phyloP scores from a whole-genome alignment of 2,797 vertebrate genomes.

The Mus minutoides region DNA sequence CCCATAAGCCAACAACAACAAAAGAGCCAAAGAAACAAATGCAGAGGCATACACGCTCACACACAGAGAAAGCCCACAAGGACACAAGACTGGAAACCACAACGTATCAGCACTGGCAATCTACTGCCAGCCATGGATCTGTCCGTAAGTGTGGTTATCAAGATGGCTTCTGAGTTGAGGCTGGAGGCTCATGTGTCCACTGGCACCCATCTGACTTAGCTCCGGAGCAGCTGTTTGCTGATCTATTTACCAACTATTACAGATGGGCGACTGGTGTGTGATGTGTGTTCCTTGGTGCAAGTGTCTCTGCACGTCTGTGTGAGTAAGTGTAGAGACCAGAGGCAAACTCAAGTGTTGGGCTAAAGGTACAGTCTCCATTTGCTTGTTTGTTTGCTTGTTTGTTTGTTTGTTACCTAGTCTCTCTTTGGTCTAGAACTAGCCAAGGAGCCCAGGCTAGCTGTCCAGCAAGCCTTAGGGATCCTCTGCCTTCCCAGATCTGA shows the following conservation, averaged over 20 bases:
- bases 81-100: background rate
- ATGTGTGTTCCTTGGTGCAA: background rate
- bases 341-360: background rate
- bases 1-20: background rate
- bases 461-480: background rate
- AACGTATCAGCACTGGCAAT: background rate
- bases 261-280: no score
- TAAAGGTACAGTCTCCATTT: background rate
- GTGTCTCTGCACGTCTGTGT: background rate
- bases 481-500: background rate
- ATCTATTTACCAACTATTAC: background rate
- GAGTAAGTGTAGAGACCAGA: background rate
- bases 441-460: background rate
- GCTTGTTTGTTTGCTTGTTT: background rate
- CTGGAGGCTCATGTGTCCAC: no score
- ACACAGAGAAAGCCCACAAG: background rate
- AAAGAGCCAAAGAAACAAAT: background rate
- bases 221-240: background rate
- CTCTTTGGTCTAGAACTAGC: background rate
- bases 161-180: background rate
- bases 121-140: background rate
- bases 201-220: background rate
- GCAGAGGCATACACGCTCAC: background rate
- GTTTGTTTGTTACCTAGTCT: background rate
- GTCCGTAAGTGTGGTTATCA: background rate